A percentile compares a stretch with the other conserved stretches of the same genome.
phyloP scores from a whole-genome alignment of 2,888 invertebrate genomes.

The Erannis defoliaria region DNA sequence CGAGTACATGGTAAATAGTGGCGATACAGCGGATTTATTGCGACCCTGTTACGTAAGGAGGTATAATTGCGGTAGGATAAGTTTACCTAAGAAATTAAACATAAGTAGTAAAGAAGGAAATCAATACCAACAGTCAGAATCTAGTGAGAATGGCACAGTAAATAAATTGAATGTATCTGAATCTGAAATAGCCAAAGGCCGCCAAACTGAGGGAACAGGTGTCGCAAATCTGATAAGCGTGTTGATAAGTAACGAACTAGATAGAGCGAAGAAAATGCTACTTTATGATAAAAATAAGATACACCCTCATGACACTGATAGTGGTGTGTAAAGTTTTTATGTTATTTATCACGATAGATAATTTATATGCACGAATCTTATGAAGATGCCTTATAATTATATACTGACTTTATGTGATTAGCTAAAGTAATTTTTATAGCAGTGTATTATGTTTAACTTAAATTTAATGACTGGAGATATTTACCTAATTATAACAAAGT shows the following conservation, averaged over 20 bases:
- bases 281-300: constrained; percentile 74
- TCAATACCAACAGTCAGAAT: constrained; percentile 34
- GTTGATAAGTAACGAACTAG: constrained; percentile 70
- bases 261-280: constrained; percentile 70
- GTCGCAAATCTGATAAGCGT: constrained; percentile 67
- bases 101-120: constrained; percentile 45
- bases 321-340: constrained; percentile 41
- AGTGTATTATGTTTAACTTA: constrained; percentile 8
- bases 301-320: constrained; percentile 66
- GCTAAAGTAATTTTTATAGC: constrained; percentile 14
- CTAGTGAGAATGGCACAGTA: constrained; percentile 40
- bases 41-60: constrained; percentile 50
- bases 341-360: not conserved
- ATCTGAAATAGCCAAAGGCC: constrained; percentile 38
- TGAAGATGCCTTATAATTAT: constrained; percentile 14
- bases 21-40: constrained; percentile 55
- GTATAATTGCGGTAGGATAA: constrained; percentile 56
- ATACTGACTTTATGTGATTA: not conserved
- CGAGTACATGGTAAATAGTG: constrained; percentile 90
- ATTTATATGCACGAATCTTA: constrained; percentile 5
- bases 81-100: constrained; percentile 43
- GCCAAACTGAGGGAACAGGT: constrained; percentile 49
- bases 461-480: not conserved
- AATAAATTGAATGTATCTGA: constrained; percentile 48
- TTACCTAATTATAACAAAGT: constrained; percentile 1